Percentiles rank a stretch among this genome's conserved stretches.
Conservation (phyloP, 2,888 invertebrate species). For the Julus scanicus region DNA sequence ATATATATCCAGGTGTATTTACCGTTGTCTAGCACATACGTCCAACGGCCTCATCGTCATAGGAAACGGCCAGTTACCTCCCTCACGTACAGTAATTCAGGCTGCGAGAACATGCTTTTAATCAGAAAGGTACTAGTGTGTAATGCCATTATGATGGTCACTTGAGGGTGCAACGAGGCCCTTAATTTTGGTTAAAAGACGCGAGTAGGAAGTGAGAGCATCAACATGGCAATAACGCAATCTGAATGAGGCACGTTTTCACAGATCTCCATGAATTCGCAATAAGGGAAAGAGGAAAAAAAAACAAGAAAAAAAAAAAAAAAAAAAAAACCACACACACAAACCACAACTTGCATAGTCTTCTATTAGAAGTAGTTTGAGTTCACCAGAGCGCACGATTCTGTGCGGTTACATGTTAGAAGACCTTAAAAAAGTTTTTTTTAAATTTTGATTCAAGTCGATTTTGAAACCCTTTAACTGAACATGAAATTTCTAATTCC, state of each 20-base stretch:
- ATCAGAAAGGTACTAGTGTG: constrained; percentile 1
- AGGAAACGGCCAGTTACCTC: neutral
- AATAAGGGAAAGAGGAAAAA: neutral
- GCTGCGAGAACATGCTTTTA: neutral
- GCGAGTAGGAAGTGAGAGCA: too few relatives aligned
- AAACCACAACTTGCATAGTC: too few relatives aligned
- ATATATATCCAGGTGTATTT: neutral
- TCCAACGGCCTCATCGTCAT: neutral
- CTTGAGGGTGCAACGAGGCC: neutral
- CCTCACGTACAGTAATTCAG: neutral
- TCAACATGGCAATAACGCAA: neutral
- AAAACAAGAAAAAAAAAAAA: too few relatives aligned
- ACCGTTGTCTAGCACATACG: neutral
- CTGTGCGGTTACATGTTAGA: too few relatives aligned
- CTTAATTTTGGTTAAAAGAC: neutral
- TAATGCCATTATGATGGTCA: constrained; percentile 33
- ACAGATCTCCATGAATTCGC: neutral
- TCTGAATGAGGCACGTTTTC: neutral
- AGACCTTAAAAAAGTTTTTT: too few relatives aligned
- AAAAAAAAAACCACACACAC: too few relatives aligned
- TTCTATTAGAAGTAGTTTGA: too few relatives aligned
- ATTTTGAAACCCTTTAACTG: too few relatives aligned
- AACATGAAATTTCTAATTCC: too few relatives aligned
- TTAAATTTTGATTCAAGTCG: too few relatives aligned
- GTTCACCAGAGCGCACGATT: too few relatives aligned